Base-by-base conservation (phyloP, 1,140 invertebrate species). In the Sarcophaga peregrina region DNA sequence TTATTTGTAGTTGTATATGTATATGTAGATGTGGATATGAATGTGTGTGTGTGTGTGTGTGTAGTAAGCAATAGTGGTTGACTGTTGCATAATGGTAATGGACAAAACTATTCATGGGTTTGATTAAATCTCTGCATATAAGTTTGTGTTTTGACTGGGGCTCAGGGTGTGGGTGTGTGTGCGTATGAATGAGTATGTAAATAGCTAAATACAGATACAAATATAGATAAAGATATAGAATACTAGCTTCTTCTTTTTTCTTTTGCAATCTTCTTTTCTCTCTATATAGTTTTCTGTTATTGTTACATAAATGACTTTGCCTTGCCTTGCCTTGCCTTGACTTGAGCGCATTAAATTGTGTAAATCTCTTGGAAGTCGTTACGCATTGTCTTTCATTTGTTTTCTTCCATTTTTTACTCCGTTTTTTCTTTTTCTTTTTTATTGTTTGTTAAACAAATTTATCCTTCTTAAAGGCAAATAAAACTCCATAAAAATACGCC, bases 371-470 rank as follows among this genome's bases (percentile, higher is more conserved):
- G 62, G 62, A 62, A 68, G 62, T 68, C 62, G 62, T 68, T 68
- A 68, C 62, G 15, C 62, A 62, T 68, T 68, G 17, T 20, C 62
- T 68, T 68, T 13, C 25, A 58, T 58, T 58, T 37, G 25, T 37
- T 37, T 37, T 15, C n/a, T 68, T 20, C n/a, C n/a, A n/a, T n/a
- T 68, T 20, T 8, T 8, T 68, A 1, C 62, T 68, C 62, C 1
- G 11, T 68, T 68, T 68, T 68, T 68, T 68, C 6, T 20, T 68
- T 2, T n/a, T n/a, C n/a, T n/a, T n/a, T 68, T 68, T 68, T 68
- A 68, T 68, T 68, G n/a, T 68, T 68, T 68, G 62, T 17, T 68
- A 68, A 68, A 68, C 62, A 68, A 68, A 68, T 68, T 68, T 68
- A 68, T n/a, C 9, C 62, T n/a, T 68, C 62, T 20, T 20, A 20